Percentiles rank a stretch among this genome's conserved stretches.
phyloP scores from a whole-genome alignment of 2,113 vertebrate genomes.

The Calyptomena viridis region DNA sequence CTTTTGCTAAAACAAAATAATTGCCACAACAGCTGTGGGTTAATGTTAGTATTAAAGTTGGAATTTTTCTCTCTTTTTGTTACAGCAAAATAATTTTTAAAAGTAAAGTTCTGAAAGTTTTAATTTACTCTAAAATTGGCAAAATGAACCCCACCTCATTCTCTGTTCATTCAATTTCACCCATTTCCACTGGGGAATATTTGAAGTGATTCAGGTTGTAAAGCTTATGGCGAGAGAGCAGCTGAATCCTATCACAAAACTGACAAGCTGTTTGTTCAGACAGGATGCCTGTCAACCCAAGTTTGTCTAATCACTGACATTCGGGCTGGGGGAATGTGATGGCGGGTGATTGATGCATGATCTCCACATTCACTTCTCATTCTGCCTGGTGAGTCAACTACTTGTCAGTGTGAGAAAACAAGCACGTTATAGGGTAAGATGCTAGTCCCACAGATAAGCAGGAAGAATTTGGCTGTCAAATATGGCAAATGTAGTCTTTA shows the following conservation, averaged over 20 bases:
- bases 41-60: not conserved
- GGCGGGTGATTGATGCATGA: not conserved
- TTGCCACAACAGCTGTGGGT: fast-evolving
- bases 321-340: not conserved
- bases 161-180: not conserved
- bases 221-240: not conserved
- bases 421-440: not conserved
- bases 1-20: not conserved
- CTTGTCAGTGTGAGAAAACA: slow-evolving; percentile 5
- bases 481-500: not conserved
- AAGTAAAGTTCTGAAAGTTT: not conserved
- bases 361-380: not conserved
- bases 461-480: not conserved
- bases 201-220: not conserved
- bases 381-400: not conserved
- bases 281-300: not conserved
- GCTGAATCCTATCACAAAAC: not conserved
- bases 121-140: not conserved
- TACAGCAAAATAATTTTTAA: not conserved
- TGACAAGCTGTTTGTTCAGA: not conserved
- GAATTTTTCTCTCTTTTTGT: not conserved
- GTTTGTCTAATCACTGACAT: not conserved
- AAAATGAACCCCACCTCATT: not conserved
- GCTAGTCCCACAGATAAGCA: not conserved
- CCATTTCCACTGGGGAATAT: not conserved